phyloP scores from a whole-genome alignment of 2,888 invertebrate genomes.

The Euproctis similis region DNA sequence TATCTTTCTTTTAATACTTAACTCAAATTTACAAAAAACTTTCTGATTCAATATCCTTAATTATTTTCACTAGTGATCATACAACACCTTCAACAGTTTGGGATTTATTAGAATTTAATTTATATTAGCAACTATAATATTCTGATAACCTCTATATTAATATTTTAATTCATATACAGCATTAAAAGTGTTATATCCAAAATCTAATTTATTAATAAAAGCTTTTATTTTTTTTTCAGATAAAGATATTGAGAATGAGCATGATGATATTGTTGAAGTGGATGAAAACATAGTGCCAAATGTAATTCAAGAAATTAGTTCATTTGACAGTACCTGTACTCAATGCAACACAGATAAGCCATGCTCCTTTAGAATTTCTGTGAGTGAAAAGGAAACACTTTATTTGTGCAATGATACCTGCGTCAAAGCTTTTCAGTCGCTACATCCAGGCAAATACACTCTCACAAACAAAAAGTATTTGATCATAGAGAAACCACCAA shows the following conservation, averaged over 20 bases:
- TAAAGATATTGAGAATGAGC: slow-evolving; percentile 61
- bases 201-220: background rate
- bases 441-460: slow-evolving; percentile 44
- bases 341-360: slow-evolving; percentile 51
- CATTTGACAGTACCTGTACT: slow-evolving; percentile 52
- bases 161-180: too few relatives aligned
- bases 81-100: too few relatives aligned
- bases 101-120: too few relatives aligned
- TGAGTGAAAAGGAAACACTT: slow-evolving; percentile 38
- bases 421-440: slow-evolving; percentile 53
- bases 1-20: too few relatives aligned
- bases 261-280: slow-evolving; percentile 60
- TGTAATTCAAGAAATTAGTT: slow-evolving; percentile 55
- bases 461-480: slow-evolving; percentile 51
- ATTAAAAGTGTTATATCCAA: too few relatives aligned
- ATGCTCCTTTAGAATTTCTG: slow-evolving; percentile 47
- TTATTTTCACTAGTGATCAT: too few relatives aligned
- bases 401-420: slow-evolving; percentile 71
- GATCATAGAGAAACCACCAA: slow-evolving; percentile 54
- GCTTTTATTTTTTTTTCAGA: slow-evolving; percentile 36
- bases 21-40: too few relatives aligned
- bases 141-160: too few relatives aligned
- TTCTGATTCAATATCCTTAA: too few relatives aligned
- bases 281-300: slow-evolving; percentile 44
- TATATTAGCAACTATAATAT: too few relatives aligned